These are phyloP conservation scores for Diplolepis rosae DNA, from an alignment of 2,888 invertebrate species.

Conservation along the genomic window DNA sequence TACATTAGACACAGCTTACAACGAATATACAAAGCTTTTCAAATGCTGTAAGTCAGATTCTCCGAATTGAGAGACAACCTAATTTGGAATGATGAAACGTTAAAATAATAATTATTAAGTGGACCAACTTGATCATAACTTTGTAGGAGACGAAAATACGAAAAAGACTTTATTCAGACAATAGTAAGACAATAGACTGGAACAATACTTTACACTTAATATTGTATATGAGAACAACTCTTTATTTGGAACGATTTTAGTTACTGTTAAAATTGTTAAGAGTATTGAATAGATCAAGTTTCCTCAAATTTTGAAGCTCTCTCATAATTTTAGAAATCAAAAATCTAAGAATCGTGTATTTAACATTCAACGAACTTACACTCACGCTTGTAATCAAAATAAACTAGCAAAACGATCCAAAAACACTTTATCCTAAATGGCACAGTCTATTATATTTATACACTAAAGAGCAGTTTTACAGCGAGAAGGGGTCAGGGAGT, in stretches of 20 bases:
- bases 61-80: not conserved
- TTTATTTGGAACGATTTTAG: not conserved
- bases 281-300: not conserved
- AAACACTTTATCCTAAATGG: conserved; percentile 60
- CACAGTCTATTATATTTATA: conserved; percentile 62
- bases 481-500: conserved; percentile 41
- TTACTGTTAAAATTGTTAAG: not conserved
- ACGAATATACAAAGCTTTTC: conserved; percentile 59
- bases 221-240: not conserved
- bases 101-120: not conserved
- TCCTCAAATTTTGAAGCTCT: not conserved
- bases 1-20: conserved; percentile 54
- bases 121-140: not conserved
- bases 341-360: not conserved
- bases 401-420: conserved; percentile 39
- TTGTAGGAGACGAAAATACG: not conserved
- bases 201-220: not conserved
- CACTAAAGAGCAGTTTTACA: conserved; percentile 53
- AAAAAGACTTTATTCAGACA: not conserved
- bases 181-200: not conserved
- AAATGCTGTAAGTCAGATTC: not conserved
- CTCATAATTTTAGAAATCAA: not conserved
- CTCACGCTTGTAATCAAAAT: not conserved
- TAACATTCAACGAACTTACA: not conserved
- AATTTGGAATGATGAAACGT: not conserved